Conservation (phyloP, 2,797 vertebrate species). For the Enteromius viviparus region DNA sequence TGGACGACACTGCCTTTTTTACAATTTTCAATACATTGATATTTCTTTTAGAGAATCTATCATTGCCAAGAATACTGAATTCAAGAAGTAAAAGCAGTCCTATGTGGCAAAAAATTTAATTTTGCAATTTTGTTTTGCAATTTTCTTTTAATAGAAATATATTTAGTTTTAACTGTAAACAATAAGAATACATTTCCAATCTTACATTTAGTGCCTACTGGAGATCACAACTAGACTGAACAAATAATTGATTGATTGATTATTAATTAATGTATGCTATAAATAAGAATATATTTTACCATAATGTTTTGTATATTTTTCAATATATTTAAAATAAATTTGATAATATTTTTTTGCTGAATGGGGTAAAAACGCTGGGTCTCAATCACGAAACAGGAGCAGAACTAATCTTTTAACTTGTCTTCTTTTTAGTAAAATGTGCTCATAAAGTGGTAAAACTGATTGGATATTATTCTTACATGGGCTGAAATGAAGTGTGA, state of each 20-base stretch:
- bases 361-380: not conserved
- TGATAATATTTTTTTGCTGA: not conserved
- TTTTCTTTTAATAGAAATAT: not conserved
- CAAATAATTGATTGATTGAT: too few species aligned
- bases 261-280: too few species aligned
- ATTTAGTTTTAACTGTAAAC: not conserved
- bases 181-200: not conserved
- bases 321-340: not conserved
- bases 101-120: not conserved
- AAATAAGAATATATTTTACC: not conserved
- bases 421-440: not conserved
- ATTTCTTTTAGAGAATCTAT: not conserved
- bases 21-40: not conserved
- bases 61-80: not conserved
- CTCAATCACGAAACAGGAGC: not conserved
- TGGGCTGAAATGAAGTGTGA: conserved; percentile 22
- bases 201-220: not conserved
- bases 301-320: not conserved
- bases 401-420: not conserved
- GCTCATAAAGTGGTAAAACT: conserved; percentile 10
- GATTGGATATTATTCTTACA: conserved; percentile 24
- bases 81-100: not conserved
- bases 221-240: not conserved
- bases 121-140: not conserved
- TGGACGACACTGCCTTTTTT: not conserved